A percentile compares a stretch with the other conserved stretches of the same genome.
Evolutionary conservation across 2,888 invertebrate genomes (phyloP).

Genomic region (Electrophaes corylata): DNA sequence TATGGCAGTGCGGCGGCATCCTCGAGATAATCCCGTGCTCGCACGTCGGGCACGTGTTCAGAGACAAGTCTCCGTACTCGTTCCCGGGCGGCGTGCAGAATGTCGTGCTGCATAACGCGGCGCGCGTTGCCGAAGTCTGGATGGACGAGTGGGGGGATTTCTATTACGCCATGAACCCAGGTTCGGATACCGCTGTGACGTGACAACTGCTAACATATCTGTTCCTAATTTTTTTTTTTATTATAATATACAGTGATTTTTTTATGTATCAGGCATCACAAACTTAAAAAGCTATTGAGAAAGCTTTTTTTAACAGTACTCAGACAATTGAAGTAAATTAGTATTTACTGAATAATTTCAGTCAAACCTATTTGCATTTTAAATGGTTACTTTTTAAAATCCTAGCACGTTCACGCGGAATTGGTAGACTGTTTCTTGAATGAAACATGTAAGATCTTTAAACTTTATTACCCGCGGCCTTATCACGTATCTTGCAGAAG

Average conservation of each 20-base stretch:
- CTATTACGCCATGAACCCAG: slow-evolving; percentile 99
- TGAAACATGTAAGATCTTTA: not conserved
- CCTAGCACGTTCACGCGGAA: not conserved
- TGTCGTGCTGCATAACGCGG: slow-evolving; percentile 98
- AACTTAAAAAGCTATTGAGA: too few species aligned
- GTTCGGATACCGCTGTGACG: slow-evolving; percentile 78
- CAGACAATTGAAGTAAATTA: not conserved
- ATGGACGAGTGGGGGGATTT: slow-evolving; percentile 99
- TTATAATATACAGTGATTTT: too few species aligned
- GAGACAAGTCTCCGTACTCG: slow-evolving; percentile 98
- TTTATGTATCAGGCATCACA: too few species aligned
- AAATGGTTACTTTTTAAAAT: not conserved
- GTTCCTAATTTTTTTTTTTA: too few species aligned
- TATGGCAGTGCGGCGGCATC: slow-evolving; percentile 98
- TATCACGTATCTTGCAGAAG: too few species aligned
- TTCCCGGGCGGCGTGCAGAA: slow-evolving; percentile 99
- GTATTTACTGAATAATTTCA: not conserved
- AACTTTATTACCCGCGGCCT: too few species aligned
- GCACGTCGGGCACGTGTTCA: slow-evolving; percentile 98
- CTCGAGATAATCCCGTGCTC: slow-evolving; percentile 98
- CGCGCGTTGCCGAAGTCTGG: slow-evolving; percentile 99
- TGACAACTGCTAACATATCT: slow-evolving; percentile 51
- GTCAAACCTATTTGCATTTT: not conserved
- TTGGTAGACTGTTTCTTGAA: not conserved
- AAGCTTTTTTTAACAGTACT: not conserved